Percentiles rank a stretch among this genome's conserved stretches.
These are phyloP conservation scores for Gasterosteus aculeatus DNA, from an alignment of 2,113 vertebrate genomes.

Conservation along the genomic window DNA sequence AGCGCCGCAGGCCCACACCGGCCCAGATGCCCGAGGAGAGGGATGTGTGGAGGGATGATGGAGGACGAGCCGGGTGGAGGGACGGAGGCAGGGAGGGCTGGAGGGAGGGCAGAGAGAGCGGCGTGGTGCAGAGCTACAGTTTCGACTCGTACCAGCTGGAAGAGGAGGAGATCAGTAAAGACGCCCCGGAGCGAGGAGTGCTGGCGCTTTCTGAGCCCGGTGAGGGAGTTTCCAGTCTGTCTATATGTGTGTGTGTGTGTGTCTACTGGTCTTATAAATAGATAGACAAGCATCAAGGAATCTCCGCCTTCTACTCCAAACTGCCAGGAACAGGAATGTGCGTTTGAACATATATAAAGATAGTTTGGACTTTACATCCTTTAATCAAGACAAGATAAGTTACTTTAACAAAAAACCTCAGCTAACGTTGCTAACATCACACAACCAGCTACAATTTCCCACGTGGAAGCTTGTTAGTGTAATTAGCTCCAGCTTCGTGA, in stretches of 20 bases:
- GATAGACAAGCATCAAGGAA: conserved; percentile 6
- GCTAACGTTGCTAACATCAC: too few relatives aligned
- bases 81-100: conserved; percentile 66
- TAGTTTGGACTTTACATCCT: neutral
- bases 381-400: too few relatives aligned
- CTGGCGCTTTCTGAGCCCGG: conserved; percentile 88
- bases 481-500: neutral
- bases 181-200: conserved; percentile 83
- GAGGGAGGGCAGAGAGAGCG: conserved; percentile 76
- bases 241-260: conserved; percentile 2
- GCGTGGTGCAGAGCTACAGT: conserved; percentile 92
- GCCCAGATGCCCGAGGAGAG: conserved; percentile 80
- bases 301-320: neutral
- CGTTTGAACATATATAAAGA: neutral
- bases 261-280: conserved; percentile 34
- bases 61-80: conserved; percentile 62
- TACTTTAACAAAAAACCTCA: neutral
- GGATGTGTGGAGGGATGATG: conserved; percentile 70
- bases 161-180: conserved; percentile 85
- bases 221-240: conserved; percentile 71
- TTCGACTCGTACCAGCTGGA: conserved; percentile 94
- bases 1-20: conserved; percentile 84
- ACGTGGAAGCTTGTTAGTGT: neutral
- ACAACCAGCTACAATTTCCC: neutral
- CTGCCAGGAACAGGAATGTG: neutral